Percentiles rank a stretch among this genome's conserved stretches.
Conservation (phyloP, 2,113 vertebrate genomes). For the Tor tambroides region DNA sequence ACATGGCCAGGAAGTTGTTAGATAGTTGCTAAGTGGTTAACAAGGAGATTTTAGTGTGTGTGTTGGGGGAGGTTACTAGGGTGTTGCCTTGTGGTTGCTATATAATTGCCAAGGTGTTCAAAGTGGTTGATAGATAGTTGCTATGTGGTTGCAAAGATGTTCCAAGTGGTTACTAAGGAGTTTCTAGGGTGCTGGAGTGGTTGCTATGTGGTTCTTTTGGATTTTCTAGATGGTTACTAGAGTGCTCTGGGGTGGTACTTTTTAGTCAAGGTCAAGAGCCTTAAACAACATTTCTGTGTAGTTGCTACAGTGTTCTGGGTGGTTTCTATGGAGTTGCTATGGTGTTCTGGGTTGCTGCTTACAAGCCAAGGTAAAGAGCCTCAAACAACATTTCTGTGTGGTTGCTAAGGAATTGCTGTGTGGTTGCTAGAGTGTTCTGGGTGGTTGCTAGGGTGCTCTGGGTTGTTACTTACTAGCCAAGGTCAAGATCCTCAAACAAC, state of each 20-base stretch:
- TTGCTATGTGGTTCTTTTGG: neutral
- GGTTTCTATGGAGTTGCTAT: neutral
- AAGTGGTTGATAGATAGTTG: neutral
- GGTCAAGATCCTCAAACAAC: neutral
- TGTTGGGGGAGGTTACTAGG: too few relatives aligned
- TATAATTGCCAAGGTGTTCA: too few relatives aligned
- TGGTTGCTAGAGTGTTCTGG: neutral
- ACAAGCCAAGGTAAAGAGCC: neutral
- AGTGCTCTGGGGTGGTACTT: neutral
- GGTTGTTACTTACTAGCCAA: neutral
- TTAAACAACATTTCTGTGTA: neutral
- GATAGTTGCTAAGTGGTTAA: neutral
- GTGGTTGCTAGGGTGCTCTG: neutral
- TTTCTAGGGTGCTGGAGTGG: neutral
- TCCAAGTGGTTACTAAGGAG: neutral
- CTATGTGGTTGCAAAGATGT: neutral
- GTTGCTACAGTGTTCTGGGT: neutral
- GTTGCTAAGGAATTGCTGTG: neutral
- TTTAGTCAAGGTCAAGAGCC: neutral
- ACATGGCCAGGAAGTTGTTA: neutral
- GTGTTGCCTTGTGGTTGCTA: too few relatives aligned
- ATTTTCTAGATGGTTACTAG: neutral
- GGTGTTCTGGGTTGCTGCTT: neutral
- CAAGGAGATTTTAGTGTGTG: too few relatives aligned
- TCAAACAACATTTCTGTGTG: neutral